Evolutionary conservation across 2,888 invertebrate species (phyloP).

Genomic region (Drosophila aldrichi): DNA sequence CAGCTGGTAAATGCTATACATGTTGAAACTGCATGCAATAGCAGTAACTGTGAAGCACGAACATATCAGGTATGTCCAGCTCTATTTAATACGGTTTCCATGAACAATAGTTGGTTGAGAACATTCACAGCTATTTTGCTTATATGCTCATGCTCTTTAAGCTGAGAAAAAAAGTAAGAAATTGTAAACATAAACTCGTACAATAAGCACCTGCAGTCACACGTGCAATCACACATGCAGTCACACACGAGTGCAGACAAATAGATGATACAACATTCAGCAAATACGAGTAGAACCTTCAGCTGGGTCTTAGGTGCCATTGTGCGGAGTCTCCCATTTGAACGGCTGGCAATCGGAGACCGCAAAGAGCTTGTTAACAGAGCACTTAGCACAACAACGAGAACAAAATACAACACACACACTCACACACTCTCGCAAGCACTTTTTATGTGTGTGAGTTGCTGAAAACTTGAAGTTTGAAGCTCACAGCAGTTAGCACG

Average conservation of each 20-base stretch:
- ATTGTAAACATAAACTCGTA: neutral
- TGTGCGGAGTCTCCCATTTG: conserved; percentile 4
- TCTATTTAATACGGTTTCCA: neutral
- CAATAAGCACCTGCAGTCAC: neutral
- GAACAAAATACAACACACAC: neutral
- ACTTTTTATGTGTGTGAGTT: neutral
- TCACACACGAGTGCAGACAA: neutral
- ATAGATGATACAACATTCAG: conserved; percentile 7
- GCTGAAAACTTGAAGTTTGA: conserved; percentile 1
- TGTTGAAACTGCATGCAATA: no score
- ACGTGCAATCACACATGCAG: neutral
- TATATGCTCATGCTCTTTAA: neutral
- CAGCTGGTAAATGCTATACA: no score
- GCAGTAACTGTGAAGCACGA: neutral
- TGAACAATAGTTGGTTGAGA: neutral
- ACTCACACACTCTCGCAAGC: neutral
- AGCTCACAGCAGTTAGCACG: conserved; percentile 8
- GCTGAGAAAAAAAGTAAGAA: neutral
- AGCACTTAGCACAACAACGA: conserved; percentile 20
- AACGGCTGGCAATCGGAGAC: conserved; percentile 20
- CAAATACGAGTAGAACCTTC: conserved; percentile 11
- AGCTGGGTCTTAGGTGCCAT: conserved; percentile 24
- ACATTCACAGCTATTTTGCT: neutral
- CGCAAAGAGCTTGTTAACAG: conserved; percentile 43
- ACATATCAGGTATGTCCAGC: neutral